Conservation (phyloP, 1,140 invertebrate species). For the Lamellibrachia luymesi region DNA sequence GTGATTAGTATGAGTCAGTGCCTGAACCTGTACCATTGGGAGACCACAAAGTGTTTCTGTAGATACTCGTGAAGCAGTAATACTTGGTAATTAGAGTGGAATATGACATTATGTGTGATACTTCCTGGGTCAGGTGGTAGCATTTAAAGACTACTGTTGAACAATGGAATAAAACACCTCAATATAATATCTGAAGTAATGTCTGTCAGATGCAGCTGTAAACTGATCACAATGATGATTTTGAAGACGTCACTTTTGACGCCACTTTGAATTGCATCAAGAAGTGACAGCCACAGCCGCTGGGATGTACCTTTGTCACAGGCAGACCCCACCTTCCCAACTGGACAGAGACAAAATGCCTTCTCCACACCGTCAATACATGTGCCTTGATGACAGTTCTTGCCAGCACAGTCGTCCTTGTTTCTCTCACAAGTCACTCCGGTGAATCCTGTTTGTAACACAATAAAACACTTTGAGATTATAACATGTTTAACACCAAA, state of each 20-base stretch:
- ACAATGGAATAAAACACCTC: no score
- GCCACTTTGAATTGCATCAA: background rate
- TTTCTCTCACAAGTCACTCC: constrained; percentile 62
- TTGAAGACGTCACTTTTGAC: background rate
- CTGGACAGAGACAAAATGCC: constrained; percentile 28
- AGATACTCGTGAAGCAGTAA: no score
- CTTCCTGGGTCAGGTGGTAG: no score
- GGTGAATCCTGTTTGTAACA: constrained; percentile 6
- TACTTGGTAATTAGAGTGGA: no score
- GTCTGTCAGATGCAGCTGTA: background rate
- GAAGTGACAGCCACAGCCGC: background rate
- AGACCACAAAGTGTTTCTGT: no score
- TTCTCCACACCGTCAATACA: constrained; percentile 58
- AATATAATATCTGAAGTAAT: background rate
- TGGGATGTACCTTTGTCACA: constrained; percentile 63
- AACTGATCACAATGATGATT: background rate
- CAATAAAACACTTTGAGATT: background rate
- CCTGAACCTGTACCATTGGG: no score
- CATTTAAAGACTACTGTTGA: no score
- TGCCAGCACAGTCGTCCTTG: constrained; percentile 88
- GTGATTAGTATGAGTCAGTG: no score
- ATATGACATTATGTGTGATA: no score
- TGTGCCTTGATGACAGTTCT: constrained; percentile 73
- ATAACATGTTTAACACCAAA: background rate
- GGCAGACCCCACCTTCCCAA: constrained; percentile 39